phyloP scores from a whole-genome alignment of 2,113 vertebrate species.

The Petrocephalus zakoni region DNA sequence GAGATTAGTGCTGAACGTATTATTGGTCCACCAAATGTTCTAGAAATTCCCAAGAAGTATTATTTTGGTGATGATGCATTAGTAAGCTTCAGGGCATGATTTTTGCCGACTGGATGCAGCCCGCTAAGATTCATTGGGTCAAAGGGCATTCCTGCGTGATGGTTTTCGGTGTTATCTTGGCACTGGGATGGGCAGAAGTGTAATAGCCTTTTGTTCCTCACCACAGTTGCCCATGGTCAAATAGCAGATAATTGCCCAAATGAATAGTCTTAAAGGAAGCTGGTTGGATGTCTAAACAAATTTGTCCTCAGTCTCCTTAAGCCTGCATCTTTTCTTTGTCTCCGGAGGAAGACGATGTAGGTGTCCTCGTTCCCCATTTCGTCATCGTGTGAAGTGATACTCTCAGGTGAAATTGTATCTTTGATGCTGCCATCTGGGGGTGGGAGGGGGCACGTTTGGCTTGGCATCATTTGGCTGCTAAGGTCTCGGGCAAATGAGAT shows the following conservation, averaged over 20 bases:
- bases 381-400: background rate
- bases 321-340: background rate
- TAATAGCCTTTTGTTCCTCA: background rate
- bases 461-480: background rate
- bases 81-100: background rate
- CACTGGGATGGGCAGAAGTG: background rate
- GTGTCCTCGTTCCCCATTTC: background rate
- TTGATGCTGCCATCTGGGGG: background rate
- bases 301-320: background rate
- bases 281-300: background rate
- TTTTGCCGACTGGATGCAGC: background rate
- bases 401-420: slow-evolving; percentile 16
- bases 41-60: background rate
- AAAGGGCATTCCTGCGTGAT: background rate
- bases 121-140: background rate
- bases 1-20: background rate
- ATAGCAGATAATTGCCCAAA: background rate
- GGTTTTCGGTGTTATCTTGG: background rate
- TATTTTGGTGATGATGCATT: background rate
- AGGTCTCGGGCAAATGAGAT: slow-evolving; percentile 4
- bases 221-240: background rate
- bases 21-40: background rate
- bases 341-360: background rate
- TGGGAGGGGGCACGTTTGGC: slow-evolving; percentile 14
- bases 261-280: background rate